Conservation (phyloP, 2,113 vertebrate species). For the Myotis yumanensis region DNA sequence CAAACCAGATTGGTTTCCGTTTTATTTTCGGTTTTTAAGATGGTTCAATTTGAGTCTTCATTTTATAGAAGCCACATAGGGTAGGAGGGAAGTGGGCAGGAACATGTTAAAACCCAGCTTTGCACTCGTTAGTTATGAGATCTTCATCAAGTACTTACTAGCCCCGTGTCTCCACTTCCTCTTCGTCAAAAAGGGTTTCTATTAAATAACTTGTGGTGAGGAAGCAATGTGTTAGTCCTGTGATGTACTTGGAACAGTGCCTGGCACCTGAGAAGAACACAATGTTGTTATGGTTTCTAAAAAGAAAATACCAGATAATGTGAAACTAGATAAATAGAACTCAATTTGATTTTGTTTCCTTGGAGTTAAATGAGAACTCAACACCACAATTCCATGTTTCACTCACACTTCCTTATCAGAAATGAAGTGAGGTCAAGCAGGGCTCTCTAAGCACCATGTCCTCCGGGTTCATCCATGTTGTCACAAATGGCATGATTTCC, state of each 20-base stretch:
- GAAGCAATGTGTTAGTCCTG: neutral
- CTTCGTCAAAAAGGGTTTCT: neutral
- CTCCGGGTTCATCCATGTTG: neutral
- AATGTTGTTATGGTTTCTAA: neutral
- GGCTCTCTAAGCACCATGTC: too few relatives aligned
- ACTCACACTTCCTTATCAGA: neutral
- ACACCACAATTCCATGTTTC: neutral
- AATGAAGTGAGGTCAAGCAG: neutral
- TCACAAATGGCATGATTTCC: neutral
- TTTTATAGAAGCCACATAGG: neutral
- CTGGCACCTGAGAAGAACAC: neutral
- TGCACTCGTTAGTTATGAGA: neutral
- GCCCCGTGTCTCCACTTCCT: neutral
- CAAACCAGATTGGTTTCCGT: neutral
- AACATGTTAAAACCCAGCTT: neutral
- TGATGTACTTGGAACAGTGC: neutral
- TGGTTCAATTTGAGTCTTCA: neutral
- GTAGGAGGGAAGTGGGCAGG: neutral
- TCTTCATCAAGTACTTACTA: neutral
- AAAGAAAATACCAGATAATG: neutral
- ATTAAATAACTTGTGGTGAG: neutral
- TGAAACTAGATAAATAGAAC: neutral
- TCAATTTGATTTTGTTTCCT: neutral
- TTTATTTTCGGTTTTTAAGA: neutral
- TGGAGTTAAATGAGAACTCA: neutral